Evolutionary conservation across 2,888 invertebrate genomes (phyloP).

Genomic region (Euplexia lucipara): DNA sequence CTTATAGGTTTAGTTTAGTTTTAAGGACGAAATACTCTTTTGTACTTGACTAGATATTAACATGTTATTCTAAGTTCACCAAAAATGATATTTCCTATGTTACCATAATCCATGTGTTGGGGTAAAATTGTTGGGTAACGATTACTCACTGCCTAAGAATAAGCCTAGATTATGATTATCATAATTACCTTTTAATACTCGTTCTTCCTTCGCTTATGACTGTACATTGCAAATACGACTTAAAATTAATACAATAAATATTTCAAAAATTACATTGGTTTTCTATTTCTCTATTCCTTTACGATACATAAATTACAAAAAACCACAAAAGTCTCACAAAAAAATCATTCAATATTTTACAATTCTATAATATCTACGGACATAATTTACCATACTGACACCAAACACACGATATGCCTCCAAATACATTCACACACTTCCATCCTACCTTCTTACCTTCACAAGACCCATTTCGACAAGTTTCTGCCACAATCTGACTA

Average conservation of each 20-base stretch:
- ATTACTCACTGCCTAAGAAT: constrained; percentile 82
- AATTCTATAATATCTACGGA: not conserved
- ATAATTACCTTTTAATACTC: constrained; percentile 82
- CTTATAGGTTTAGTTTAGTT: constrained; percentile 88
- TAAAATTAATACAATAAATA: constrained; percentile 85
- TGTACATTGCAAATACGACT: constrained; percentile 89
- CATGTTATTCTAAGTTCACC: constrained; percentile 82
- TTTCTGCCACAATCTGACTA: constrained; percentile 49
- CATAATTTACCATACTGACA: not conserved
- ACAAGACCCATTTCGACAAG: constrained; percentile 32
- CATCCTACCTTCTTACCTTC: constrained; percentile 16
- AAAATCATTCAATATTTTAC: no score
- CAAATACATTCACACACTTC: constrained; percentile 12
- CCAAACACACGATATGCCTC: not conserved
- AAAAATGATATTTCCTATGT: constrained; percentile 85
- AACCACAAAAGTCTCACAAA: not conserved
- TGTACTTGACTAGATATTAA: constrained; percentile 83
- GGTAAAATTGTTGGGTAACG: constrained; percentile 75
- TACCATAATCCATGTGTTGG: constrained; percentile 82
- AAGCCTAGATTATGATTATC: constrained; percentile 79
- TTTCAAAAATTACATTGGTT: constrained; percentile 61
- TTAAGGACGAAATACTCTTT: constrained; percentile 86
- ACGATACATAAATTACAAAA: not conserved
- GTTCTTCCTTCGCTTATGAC: constrained; percentile 81
- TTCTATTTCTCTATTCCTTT: constrained; percentile 16